Percentiles rank a stretch among this genome's conserved stretches.
These are phyloP conservation scores for Lycodopsis pacificus DNA, from an alignment of 2,797 vertebrate species.

Conservation along the genomic window DNA sequence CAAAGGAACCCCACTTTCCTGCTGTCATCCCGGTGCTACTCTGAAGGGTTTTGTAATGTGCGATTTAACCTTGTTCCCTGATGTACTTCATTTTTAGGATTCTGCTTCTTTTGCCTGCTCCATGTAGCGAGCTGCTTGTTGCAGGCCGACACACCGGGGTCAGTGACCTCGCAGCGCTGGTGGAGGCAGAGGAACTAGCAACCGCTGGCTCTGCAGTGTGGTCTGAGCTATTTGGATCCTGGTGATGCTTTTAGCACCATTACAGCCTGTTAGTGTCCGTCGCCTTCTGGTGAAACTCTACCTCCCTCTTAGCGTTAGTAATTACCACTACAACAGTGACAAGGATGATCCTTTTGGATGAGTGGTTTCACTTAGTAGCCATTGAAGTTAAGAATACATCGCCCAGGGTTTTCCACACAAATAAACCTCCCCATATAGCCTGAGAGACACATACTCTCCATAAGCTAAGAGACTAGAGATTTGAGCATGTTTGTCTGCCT, in stretches of 20 bases:
- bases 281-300: not conserved
- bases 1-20: constrained; percentile 46
- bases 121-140: not conserved
- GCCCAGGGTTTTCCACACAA: not conserved
- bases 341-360: not conserved
- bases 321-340: not conserved
- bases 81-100: not conserved
- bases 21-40: constrained; percentile 41
- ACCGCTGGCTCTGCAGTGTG: not conserved
- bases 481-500: constrained; percentile 8
- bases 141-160: not conserved
- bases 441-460: too few relatives aligned
- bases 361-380: constrained; percentile 3
- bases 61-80: not conserved
- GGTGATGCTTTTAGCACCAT: constrained; percentile 2
- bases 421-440: not conserved
- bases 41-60: not conserved
- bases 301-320: not conserved
- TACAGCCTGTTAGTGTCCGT: constrained; percentile 5
- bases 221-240: not conserved
- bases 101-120: not conserved
- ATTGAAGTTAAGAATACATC: not conserved
- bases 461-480: not conserved
- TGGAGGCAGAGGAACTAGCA: constrained; percentile 7
- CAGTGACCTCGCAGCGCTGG: not conserved